These are phyloP conservation scores for Halichoeres trimaculatus DNA, from an alignment of 2,113 vertebrate genomes.

Conservation along the genomic window DNA sequence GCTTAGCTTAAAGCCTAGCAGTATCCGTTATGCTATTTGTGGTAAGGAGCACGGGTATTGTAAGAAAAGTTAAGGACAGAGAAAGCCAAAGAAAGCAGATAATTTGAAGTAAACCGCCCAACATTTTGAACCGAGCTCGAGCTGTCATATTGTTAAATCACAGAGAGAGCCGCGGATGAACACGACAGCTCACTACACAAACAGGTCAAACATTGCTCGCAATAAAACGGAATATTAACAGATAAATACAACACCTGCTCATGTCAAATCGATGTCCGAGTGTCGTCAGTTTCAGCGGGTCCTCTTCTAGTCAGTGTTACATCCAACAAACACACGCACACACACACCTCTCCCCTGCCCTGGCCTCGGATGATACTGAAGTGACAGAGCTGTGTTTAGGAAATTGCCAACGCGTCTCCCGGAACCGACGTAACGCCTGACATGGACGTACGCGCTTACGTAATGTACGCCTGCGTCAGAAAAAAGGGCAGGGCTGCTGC, in stretches of 20 bases:
- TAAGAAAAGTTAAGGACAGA: background rate
- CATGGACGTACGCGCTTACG: slow-evolving; percentile 59
- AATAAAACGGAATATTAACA: rapidly evolving
- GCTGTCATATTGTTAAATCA: background rate
- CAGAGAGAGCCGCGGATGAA: background rate
- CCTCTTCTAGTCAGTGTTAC: slow-evolving; percentile 21
- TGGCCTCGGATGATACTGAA: slow-evolving; percentile 37
- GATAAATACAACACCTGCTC: slow-evolving; percentile 63
- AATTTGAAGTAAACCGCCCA: background rate
- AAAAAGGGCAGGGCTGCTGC: slow-evolving; percentile 6
- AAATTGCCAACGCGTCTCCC: slow-evolving; percentile 83
- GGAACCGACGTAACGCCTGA: slow-evolving; percentile 71
- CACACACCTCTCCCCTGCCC: background rate
- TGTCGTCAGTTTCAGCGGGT: slow-evolving; percentile 16
- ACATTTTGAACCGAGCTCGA: background rate
- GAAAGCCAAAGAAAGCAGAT: background rate
- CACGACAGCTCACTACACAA: background rate
- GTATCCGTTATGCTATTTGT: background rate
- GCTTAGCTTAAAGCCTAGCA: background rate
- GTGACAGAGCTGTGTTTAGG: slow-evolving; percentile 66
- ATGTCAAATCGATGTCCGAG: slow-evolving; percentile 58
- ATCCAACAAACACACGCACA: slow-evolving; percentile 8
- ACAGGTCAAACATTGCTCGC: background rate
- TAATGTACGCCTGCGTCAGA: slow-evolving; percentile 30
- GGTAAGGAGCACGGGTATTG: background rate